Base-by-base conservation (phyloP, 2,888 invertebrate species). In the Dasypolia templi region DNA sequence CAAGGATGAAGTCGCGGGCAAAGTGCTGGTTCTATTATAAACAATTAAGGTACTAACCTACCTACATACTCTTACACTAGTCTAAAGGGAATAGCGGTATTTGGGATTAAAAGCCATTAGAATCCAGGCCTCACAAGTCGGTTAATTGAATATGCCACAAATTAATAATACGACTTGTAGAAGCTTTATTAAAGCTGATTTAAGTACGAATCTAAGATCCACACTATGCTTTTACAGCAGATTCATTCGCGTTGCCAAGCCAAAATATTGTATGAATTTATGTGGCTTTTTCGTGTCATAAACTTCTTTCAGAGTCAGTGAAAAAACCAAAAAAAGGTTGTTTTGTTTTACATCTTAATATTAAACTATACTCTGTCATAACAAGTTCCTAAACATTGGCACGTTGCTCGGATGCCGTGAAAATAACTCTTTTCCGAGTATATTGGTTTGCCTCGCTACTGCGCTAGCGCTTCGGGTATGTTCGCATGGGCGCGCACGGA, bases 71-170 rank as follows among this genome's bases (percentile, higher is more conserved):
- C 14, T 19, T 44, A 42, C 3, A 12, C 9, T 14, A n/a, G 42
- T 19, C 53, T 12, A 53, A 32, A 53, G 32, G 42, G 51, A 32
- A 53, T 32, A 53, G n/a, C 12, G 49, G 49, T 51, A 39, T 39
- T 49, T 69, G 1, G n/a, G 32, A 70, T 70, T n/a, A n/a, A 19
- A 69, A 69, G 17, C 39, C 39, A 67, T 49, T 68, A 67, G n/a
- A 42, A 29, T 6, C 32, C 9, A 70, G 42, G 9, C 9, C 12
- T n/a, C n/a, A n/a, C 39, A 29, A 51, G n/a, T 14, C n/a, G 2
- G 42, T 53, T 42, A 70, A 42, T 70, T 70, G 32, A 49, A 71
- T 39, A 49, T 42, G 32, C n/a, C 22, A 44, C 22, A 44, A 32
- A 14, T 64, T 29, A 39, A 29, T 29, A 17, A 6, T 59, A 29